phyloP scores from a whole-genome alignment of 92 coral and sea anemone genomes.

The Siderastrea radians region DNA sequence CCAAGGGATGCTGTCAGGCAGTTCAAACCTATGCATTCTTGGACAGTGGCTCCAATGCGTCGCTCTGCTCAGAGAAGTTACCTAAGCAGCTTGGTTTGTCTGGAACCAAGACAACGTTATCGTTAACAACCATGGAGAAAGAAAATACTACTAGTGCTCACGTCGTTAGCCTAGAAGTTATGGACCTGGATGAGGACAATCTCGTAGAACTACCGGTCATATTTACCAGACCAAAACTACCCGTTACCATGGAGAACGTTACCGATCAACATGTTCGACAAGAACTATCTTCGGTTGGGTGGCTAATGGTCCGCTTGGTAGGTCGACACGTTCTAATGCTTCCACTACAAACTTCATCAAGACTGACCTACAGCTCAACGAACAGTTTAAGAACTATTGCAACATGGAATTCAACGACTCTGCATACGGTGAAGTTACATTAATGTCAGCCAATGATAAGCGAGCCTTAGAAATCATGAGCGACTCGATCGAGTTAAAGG shows the following conservation, averaged over 20 bases:
- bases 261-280: constrained; percentile 36
- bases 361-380: constrained; percentile 34
- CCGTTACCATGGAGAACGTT: constrained; percentile 56
- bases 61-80: constrained; percentile 69
- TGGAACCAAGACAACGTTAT: constrained; percentile 42
- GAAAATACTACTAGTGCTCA: constrained; percentile 43
- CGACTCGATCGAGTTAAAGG: constrained; percentile 42
- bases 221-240: constrained; percentile 55
- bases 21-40: constrained; percentile 73
- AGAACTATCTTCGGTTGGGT: constrained; percentile 63
- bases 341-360: constrained; percentile 51
- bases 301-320: constrained; percentile 52
- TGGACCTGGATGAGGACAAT: constrained; percentile 44
- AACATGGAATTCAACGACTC: constrained; percentile 64
- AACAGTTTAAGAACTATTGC: constrained; percentile 54
- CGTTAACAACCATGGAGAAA: constrained; percentile 65
- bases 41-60: constrained; percentile 76
- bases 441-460: constrained; percentile 59
- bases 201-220: constrained; percentile 43
- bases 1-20: constrained; percentile 42
- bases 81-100: constrained; percentile 21
- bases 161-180: constrained; percentile 53
- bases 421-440: constrained; percentile 19
- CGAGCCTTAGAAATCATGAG: constrained; percentile 61
- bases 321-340: background rate